A percentile compares a stretch with the other conserved stretches of the same genome.
phyloP scores from a whole-genome alignment of 2,797 vertebrate genomes.

The Melanotaenia nigrans region DNA sequence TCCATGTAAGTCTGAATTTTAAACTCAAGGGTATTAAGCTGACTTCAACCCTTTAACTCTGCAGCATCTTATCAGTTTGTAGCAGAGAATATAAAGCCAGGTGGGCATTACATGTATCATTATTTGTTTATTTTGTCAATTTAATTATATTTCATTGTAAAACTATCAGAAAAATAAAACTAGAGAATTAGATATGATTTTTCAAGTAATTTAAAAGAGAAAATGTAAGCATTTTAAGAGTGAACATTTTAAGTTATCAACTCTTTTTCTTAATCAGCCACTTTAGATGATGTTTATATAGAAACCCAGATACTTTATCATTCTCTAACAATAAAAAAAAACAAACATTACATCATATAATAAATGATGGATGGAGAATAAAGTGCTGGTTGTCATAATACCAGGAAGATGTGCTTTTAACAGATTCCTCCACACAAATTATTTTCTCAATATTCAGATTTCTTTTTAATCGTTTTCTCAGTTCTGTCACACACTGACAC shows the following conservation, averaged over 20 bases:
- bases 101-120: neutral
- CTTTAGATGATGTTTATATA: slow-evolving; percentile 56
- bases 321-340: neutral
- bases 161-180: neutral
- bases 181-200: slow-evolving; percentile 9
- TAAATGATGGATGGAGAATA: neutral
- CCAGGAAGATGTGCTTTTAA: neutral
- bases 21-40: no score
- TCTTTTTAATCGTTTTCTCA: neutral
- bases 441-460: neutral
- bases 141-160: neutral
- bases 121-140: slow-evolving; percentile 3
- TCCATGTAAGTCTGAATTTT: no score
- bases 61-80: neutral
- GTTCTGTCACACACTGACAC: slow-evolving; percentile 5
- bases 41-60: neutral
- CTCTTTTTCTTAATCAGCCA: no score
- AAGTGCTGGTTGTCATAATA: neutral
- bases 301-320: slow-evolving; percentile 55
- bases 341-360: neutral
- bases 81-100: neutral
- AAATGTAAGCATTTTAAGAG: no score
- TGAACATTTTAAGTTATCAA: no score
- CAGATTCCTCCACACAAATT: neutral
- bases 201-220: no score